Evolutionary conservation across 2,888 invertebrate species (phyloP), one percentile per base, ranked within the genome.

Genomic region (Galerucella calmariensis): DNA sequence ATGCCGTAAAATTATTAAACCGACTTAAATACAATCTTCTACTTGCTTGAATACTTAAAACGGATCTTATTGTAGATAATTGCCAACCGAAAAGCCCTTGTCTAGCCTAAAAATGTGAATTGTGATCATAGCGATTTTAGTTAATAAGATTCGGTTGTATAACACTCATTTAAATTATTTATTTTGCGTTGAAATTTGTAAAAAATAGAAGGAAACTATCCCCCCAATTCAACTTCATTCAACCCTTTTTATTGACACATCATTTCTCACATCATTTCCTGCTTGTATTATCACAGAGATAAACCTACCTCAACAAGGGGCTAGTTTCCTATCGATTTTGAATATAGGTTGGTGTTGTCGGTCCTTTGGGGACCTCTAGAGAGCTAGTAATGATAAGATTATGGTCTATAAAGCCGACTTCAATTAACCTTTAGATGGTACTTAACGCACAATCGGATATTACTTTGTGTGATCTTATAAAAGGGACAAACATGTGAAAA

Each of bases 231-330:
- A 41, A 8, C 35, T 8, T 1, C 8, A 8, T 51, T n/a, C 8
- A 9, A 41, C 2, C 62, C 27, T 35, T 62, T 62, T 35, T 8
- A 41, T 16, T 44, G 9, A 16, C 62, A 56, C 20, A 41, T 20
- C 16, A 63, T 63, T 46, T 70, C n/a, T 51, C 51, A 51, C 51
- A 51, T 51, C 51, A 51, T 51, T 51, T n/a, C n/a, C n/a, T 62
- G 70, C 63, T 35, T 63, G 63, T 27, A 73, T 73, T 71, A 71
- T 71, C 73, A 24, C 53, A 67, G 65, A 67, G 20, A 73, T 76
- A 76, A 76, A 76, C 73, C 71, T 70, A 76, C 73, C 73, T 73
- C 71, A 69, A 73, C 70, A 68, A 70, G 71, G 68, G 73, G 71
- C 69, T 76, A 59, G 73, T 61, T 16, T 66, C 16, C 44, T 53